Base-by-base conservation (phyloP, 2,113 vertebrate species). In the Loxodonta africana region DNA sequence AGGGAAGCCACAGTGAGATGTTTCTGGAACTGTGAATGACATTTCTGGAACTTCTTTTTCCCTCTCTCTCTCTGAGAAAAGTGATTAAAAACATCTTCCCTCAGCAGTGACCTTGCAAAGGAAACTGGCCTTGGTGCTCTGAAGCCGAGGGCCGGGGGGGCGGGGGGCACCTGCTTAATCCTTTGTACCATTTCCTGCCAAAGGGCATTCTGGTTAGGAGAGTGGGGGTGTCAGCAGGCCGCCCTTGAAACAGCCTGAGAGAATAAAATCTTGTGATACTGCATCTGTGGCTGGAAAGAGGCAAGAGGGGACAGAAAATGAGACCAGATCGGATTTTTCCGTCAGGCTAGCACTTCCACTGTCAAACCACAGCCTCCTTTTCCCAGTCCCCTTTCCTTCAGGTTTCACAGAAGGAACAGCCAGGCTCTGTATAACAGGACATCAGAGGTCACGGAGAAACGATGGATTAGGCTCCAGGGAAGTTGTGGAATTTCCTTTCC, bases 401-500 rank as follows among this genome's bases (percentile, higher is more conserved):
- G 46, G 74, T 67, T 48, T 88, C 86, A 80, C 23, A 12, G 30
- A 41, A 7, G 51, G 44, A 76, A 80, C 74, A 92, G 94, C 67
- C 5, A 1, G 60, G 33, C 33, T 62, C 53, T 69, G 41, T 28
- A 87, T 85, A 88, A 69, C 7, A 9, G 95, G 51, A 74, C 74
- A 83, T 21, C 4, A 37, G 76, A 73, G 83, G 77, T 76, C 90
- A 90, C 51, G 95, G 92, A 63, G 84, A 85, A 83, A 65, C 80
- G 88, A 88, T 26, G 46, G 80, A 76, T 88, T 17, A 33, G 81
- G 83, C 84, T 77, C 83, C 63, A 67, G 92, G 80, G 60, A 71
- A 78, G 62, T 48, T 88, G 78, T 96, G 88, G 90, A 92, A 96
- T 93, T 80, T 96, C 69, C 92, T 86, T 94, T 95, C 94, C 93